phyloP scores from a whole-genome alignment of 2,888 invertebrate species.

The Tetrapedia diversipes region DNA sequence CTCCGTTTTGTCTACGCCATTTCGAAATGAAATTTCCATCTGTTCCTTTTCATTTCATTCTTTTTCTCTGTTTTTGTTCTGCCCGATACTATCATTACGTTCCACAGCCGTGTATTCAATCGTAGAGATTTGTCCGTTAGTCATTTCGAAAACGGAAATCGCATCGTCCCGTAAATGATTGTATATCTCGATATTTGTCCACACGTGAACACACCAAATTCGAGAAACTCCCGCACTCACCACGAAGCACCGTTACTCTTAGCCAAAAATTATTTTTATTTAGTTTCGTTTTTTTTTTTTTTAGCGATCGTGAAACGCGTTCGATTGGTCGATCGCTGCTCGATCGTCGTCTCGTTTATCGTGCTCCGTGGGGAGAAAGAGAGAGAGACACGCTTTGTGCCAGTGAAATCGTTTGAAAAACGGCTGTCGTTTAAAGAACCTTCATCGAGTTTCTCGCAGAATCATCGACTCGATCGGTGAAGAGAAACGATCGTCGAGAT shows the following conservation, averaged over 20 bases:
- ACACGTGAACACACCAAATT: slow-evolving; percentile 45
- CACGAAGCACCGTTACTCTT: slow-evolving; percentile 79
- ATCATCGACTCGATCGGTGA: background rate
- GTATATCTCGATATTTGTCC: slow-evolving; percentile 44
- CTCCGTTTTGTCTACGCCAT: background rate
- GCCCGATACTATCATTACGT: slow-evolving; percentile 34
- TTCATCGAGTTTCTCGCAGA: background rate
- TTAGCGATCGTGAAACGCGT: slow-evolving; percentile 57
- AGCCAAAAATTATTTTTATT: slow-evolving; percentile 83
- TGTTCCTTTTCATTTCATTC: background rate
- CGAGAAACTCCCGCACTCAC: slow-evolving; percentile 58
- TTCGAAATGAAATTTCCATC: background rate
- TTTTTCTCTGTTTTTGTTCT: background rate
- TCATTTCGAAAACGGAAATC: slow-evolving; percentile 38
- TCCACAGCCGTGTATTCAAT: slow-evolving; percentile 53
- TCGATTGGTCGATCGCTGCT: slow-evolving; percentile 33
- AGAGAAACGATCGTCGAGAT: slow-evolving; percentile 23
- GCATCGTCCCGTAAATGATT: slow-evolving; percentile 9
- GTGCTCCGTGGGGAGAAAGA: background rate
- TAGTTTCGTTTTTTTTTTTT: slow-evolving; percentile 74
- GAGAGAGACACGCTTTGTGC: background rate
- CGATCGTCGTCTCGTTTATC: slow-evolving; percentile 3
- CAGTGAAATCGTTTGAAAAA: slow-evolving; percentile 8
- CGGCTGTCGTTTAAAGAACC: background rate
- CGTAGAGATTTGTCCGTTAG: slow-evolving; percentile 55